Conservation (phyloP, 2,113 vertebrate genomes). For the Platysternon megacephalum region DNA sequence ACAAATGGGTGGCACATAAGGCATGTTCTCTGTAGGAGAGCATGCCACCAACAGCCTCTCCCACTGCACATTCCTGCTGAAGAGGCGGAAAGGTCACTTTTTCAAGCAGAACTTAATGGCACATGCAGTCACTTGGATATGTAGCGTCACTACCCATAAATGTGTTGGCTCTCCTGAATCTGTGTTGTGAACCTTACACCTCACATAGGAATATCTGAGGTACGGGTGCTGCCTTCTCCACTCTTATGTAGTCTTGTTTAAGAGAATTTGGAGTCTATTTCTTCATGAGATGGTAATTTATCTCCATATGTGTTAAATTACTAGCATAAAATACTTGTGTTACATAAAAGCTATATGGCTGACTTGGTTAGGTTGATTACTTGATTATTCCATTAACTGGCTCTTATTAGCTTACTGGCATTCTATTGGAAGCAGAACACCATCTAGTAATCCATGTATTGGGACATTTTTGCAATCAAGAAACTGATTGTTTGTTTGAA, state of each 20-base stretch:
- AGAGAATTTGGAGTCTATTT: neutral
- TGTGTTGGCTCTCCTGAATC: neutral
- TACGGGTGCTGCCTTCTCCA: neutral
- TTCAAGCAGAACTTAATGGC: neutral
- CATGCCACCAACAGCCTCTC: neutral
- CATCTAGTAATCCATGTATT: rapidly evolving
- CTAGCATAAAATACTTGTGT: neutral
- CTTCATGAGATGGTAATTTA: neutral
- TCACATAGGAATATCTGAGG: neutral
- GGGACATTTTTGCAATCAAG: neutral
- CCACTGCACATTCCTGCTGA: neutral
- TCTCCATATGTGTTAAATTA: neutral
- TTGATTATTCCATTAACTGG: neutral
- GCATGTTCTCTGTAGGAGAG: neutral
- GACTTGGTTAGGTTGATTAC: neutral
- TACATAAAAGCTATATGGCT: neutral
- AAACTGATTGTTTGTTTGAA: neutral
- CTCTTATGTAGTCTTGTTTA: neutral
- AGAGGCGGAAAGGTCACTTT: neutral
- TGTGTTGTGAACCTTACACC: neutral
- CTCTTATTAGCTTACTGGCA: neutral
- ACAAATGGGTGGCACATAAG: neutral
- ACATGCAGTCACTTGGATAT: neutral
- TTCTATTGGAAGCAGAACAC: neutral
- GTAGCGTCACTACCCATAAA: neutral